Evolutionary conservation across 1,140 invertebrate genomes (phyloP).

Genomic region (Drosophila santomea): DNA sequence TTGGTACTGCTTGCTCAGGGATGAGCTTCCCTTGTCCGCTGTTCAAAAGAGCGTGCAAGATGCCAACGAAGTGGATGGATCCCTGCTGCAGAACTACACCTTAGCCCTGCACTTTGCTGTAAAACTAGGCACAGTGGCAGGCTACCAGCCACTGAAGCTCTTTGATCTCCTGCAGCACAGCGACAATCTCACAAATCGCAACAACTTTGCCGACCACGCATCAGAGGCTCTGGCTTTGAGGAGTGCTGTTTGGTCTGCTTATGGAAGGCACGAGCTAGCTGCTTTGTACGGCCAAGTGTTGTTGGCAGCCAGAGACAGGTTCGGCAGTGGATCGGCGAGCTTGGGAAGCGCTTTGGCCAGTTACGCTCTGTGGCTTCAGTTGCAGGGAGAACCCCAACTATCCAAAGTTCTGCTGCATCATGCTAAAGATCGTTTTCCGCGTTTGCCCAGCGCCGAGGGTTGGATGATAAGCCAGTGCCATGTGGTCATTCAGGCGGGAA

Average conservation of each 20-base stretch:
- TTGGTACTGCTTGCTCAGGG: constrained; percentile 90
- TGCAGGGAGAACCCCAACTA: constrained; percentile 88
- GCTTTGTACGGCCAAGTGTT: constrained; percentile 91
- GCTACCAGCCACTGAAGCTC: constrained; percentile 83
- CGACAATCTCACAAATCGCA: constrained; percentile 93
- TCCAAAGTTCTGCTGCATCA: constrained; percentile 86
- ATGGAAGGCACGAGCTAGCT: constrained; percentile 93
- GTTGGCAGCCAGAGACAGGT: constrained; percentile 86
- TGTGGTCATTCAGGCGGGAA: constrained; percentile 86
- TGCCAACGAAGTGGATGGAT: constrained; percentile 85
- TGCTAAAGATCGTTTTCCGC: constrained; percentile 87
- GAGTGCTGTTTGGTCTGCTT: constrained; percentile 93
- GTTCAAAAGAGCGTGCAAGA: constrained; percentile 62
- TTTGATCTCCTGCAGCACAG: constrained; percentile 92
- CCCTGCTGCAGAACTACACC: constrained; percentile 88
- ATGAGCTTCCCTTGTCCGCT: constrained; percentile 70
- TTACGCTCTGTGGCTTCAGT: constrained; percentile 87
- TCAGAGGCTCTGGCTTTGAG: constrained; percentile 91
- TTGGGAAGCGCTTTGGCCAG: constrained; percentile 90
- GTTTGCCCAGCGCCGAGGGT: constrained; percentile 86
- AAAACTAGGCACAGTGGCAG: constrained; percentile 85
- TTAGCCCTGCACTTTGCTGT: constrained; percentile 88
- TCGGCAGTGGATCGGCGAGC: constrained; percentile 88
- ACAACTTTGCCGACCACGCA: constrained; percentile 92
- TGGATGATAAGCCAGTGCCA: constrained; percentile 90